Evolutionary conservation across 2,888 invertebrate genomes (phyloP), one percentile per base, ranked within the genome.

Genomic region (Scaeva pyrastri): DNA sequence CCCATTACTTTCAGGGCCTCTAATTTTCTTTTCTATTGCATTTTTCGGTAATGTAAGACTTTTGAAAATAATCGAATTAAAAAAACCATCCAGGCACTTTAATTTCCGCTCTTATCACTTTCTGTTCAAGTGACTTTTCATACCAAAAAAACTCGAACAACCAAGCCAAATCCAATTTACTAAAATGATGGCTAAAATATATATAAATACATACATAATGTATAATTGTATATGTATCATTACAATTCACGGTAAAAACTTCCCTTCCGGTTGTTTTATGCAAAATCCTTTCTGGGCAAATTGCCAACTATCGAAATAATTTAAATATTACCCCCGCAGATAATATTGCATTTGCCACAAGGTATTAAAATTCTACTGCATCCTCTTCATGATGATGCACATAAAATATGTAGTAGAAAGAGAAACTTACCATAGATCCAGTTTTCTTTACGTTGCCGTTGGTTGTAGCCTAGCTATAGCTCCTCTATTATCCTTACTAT

Each of bases 321-420:
- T 82, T 86, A 82, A 86, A 86, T 55, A 82, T 86, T 85, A 58
- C 70, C 82, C 77, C 77, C 62, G 76, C 55, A 70, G 76, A 77
- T 82, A 82, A 82, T 82, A 86, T 82, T 82, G 86, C 81, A 77
- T 82, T 86, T 77, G 86, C 86, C 77, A 86, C 77, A 86, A 64
- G 82, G 52, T 82, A 82, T 86, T 86, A 86, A 77, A 70, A 73
- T 82, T 56, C 64, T 58, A 23, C 56, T 74, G 56, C 62, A 68
- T 68, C 60, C 58, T 58, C 72, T 19, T 66, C 52, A 66, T 84
- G 26, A 48, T 66, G 52, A 48, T 66, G 52, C 48, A 64, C 52
- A 68, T 66, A 71, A 52, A 68, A 43, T 73, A 21, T 60, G n/a
- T 43, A 41, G 31, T 14, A 45, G 64, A 26, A 26, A 11, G 16